Evolutionary conservation across 2,113 vertebrate species (phyloP).

Genomic region (Cnemophilus loriae): DNA sequence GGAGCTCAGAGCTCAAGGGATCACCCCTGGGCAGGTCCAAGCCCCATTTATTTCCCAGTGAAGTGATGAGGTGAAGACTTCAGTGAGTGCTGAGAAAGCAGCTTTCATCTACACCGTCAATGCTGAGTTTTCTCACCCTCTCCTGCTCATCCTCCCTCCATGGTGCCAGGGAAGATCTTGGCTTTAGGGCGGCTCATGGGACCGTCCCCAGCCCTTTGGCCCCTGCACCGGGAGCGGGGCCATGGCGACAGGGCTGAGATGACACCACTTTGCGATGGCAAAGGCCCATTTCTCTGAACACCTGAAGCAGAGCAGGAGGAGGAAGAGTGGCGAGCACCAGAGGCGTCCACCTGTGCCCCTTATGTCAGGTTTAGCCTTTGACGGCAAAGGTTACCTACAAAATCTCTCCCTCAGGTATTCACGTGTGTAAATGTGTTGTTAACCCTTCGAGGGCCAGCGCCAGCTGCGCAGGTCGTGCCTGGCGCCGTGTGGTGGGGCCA

Average conservation of each 20-base stretch:
- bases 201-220: accelerated
- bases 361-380: background rate
- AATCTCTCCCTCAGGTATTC: accelerated
- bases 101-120: background rate
- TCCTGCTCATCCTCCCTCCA: background rate
- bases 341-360: background rate
- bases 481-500: background rate
- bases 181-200: background rate
- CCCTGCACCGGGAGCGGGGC: accelerated
- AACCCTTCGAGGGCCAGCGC: background rate
- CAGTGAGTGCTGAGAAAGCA: background rate
- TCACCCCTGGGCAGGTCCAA: background rate
- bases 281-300: background rate
- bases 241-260: accelerated
- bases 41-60: background rate
- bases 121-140: background rate
- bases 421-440: accelerated
- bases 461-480: accelerated
- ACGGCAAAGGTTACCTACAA: accelerated
- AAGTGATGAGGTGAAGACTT: background rate
- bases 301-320: no score
- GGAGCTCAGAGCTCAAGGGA: background rate
- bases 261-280: accelerated
- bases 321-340: background rate
- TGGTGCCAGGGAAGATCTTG: background rate